These are phyloP conservation scores for Sinhomidia bicolor DNA, from an alignment of 2,888 invertebrate genomes.

Conservation along the genomic window DNA sequence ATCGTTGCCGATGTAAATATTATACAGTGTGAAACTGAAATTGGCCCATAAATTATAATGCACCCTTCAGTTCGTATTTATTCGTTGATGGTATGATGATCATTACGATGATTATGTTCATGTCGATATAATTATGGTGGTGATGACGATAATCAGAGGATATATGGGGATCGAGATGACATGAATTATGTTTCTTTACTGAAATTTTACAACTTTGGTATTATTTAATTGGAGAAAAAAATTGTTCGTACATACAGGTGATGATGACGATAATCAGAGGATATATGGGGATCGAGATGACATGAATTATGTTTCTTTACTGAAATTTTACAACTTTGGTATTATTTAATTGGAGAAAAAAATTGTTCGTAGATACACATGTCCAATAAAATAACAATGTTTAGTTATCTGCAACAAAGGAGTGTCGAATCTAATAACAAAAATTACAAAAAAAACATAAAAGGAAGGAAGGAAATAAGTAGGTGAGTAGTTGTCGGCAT, in stretches of 20 bases:
- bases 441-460: background rate
- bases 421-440: no score
- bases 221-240: background rate
- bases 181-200: background rate
- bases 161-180: background rate
- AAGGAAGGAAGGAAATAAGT: conserved; percentile 31
- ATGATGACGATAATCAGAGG: background rate
- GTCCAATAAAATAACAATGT: background rate
- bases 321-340: background rate
- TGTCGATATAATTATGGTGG: conserved; percentile 3
- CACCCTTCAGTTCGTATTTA: background rate
- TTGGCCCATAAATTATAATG: conserved; percentile 5
- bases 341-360: background rate
- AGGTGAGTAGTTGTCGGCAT: no score
- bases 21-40: conserved; percentile 27
- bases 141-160: background rate
- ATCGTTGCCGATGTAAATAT: background rate
- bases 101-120: conserved; percentile 2
- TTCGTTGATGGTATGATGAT: background rate
- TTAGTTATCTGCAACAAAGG: background rate
- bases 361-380: background rate
- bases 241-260: background rate
- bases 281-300: background rate
- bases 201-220: background rate
- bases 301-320: background rate